These are phyloP conservation scores for Tineola bisselliella DNA, from an alignment of 2,888 invertebrate genomes.

Conservation along the genomic window DNA sequence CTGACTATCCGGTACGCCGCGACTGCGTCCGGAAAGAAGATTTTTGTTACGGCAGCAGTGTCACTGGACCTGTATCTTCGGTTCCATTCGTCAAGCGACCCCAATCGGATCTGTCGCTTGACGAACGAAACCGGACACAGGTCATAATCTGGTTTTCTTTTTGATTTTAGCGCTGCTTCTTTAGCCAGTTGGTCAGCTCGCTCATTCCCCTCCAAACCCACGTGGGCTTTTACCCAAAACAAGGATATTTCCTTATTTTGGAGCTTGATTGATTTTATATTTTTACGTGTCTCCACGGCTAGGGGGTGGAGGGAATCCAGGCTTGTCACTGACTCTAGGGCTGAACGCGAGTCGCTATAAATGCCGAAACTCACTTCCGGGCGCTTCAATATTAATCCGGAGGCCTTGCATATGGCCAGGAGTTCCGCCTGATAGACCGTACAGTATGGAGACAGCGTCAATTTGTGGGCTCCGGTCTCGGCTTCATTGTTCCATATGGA, in stretches of 20 bases:
- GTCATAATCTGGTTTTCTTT: neutral
- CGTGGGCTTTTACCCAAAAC: conserved; percentile 19
- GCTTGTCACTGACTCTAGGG: neutral
- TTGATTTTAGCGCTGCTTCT: conserved; percentile 3
- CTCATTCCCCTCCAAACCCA: conserved; percentile 16
- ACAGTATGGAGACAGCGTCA: neutral
- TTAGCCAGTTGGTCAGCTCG: conserved; percentile 17
- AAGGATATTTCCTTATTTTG: neutral
- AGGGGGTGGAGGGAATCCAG: neutral
- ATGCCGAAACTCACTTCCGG: neutral
- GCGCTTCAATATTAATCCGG: neutral
- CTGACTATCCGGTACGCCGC: neutral
- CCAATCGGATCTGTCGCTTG: too few relatives aligned
- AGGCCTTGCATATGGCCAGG: neutral
- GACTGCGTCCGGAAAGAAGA: conserved; percentile 15
- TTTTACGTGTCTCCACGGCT: neutral
- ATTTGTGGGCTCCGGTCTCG: neutral
- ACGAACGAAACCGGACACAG: neutral
- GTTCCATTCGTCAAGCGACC: too few relatives aligned
- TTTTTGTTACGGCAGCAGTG: conserved; percentile 12
- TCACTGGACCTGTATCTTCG: too few relatives aligned
- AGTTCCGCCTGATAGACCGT: conserved; percentile 1
- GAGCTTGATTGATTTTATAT: neutral
- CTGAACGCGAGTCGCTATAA: conserved; percentile 1
- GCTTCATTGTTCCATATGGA: too few relatives aligned